Percentiles rank a stretch among this genome's conserved stretches.
Conservation (phyloP, 1,140 invertebrate genomes). For the Elysia chlorotica region DNA sequence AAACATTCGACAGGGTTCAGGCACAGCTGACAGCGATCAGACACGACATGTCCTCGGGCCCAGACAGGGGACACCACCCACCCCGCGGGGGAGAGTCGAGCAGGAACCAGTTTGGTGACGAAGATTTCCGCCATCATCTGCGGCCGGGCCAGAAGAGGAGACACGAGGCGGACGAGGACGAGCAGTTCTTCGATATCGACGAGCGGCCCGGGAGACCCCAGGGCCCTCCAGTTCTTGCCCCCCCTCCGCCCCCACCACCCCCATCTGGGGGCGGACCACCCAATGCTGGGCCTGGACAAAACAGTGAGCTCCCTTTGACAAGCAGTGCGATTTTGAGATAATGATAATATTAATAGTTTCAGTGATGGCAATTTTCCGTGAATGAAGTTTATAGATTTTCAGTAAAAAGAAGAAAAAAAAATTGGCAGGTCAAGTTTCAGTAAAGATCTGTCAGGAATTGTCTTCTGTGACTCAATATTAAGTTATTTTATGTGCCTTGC, state of each 20-base stretch:
- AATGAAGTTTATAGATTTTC: neutral
- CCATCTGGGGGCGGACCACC: neutral
- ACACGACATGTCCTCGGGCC: slow-evolving; percentile 62
- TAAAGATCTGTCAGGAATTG: too few species aligned
- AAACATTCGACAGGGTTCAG: slow-evolving; percentile 70
- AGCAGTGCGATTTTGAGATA: too few species aligned
- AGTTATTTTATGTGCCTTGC: too few species aligned
- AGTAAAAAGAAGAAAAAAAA: too few species aligned
- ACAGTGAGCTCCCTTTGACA: neutral
- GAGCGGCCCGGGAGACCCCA: slow-evolving; percentile 11
- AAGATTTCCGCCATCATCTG: slow-evolving; percentile 2
- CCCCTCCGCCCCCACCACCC: slow-evolving; percentile 25
- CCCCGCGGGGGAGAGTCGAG: slow-evolving; percentile 39
- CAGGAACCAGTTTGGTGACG: slow-evolving; percentile 21
- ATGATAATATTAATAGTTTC: neutral
- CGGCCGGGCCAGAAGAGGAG: neutral
- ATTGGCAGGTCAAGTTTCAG: too few species aligned
- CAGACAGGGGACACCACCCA: too few species aligned
- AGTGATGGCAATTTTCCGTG: neutral
- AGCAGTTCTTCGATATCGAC: slow-evolving; percentile 16
- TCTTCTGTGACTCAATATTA: too few species aligned
- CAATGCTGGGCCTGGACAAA: neutral
- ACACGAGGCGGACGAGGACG: neutral
- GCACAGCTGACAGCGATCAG: slow-evolving; percentile 67
- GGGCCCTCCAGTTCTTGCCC: neutral